These are phyloP conservation scores for Otis tarda DNA, from an alignment of 2,113 vertebrate species.

Conservation along the genomic window DNA sequence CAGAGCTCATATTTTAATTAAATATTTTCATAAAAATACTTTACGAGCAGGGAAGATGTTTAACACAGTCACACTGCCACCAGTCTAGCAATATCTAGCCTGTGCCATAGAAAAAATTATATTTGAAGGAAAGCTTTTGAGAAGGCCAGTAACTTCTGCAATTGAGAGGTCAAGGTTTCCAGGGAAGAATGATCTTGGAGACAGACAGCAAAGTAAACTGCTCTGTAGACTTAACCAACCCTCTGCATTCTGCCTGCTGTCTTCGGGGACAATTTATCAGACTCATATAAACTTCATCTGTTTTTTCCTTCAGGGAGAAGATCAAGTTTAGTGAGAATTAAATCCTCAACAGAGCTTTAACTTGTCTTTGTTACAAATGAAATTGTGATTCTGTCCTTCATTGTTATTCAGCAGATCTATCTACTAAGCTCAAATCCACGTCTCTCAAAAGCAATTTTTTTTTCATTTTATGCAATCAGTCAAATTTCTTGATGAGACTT, in stretches of 20 bases:
- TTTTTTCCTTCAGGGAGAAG: neutral
- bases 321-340: neutral
- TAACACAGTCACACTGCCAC: neutral
- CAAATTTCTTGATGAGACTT: neutral
- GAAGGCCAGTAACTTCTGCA: neutral
- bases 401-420: neutral
- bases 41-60: neutral
- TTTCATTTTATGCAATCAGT: neutral
- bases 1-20: neutral
- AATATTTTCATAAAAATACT: neutral
- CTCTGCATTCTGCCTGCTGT: neutral
- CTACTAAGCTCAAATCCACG: neutral
- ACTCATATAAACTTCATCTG: neutral
- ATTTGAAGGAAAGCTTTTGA: neutral
- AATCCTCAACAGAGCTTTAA: neutral
- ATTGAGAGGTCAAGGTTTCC: neutral
- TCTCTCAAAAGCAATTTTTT: neutral
- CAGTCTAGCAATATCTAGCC: neutral
- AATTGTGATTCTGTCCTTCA: neutral
- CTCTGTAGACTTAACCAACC: neutral
- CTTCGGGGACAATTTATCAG: neutral
- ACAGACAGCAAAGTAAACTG: neutral
- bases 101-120: neutral
- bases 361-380: neutral
- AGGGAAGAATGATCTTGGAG: neutral